phyloP scores from a whole-genome alignment of 2,797 vertebrate genomes.

The Crax fasciolata region DNA sequence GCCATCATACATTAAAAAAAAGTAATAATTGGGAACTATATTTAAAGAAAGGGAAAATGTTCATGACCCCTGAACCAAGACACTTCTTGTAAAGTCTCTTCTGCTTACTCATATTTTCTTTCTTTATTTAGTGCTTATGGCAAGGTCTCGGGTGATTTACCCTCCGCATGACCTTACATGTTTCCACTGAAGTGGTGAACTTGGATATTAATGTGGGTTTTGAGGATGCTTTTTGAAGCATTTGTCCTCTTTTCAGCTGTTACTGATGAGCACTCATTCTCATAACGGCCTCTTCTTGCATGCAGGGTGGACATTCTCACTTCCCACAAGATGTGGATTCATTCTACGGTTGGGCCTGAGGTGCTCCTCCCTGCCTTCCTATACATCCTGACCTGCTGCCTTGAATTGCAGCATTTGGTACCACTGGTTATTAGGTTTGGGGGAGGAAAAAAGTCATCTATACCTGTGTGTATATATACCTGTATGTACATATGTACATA shows the following conservation, averaged over 20 bases:
- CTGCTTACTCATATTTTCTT: constrained; percentile 31
- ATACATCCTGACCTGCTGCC: not conserved
- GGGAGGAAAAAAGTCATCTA: too few species aligned
- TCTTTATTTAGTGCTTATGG: constrained; percentile 6
- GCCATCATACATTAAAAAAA: not conserved
- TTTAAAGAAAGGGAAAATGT: not conserved
- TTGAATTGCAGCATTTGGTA: not conserved
- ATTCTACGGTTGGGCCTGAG: accelerated
- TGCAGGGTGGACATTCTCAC: not conserved
- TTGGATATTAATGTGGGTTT: constrained; percentile 20
- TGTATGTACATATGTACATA: not conserved
- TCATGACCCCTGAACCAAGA: not conserved
- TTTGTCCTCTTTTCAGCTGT: constrained; percentile 31
- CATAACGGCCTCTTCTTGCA: not conserved
- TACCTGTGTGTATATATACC: not conserved
- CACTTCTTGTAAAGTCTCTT: constrained; percentile 10
- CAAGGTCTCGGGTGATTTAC: constrained; percentile 34
- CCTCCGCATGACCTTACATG: not conserved
- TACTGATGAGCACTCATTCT: not conserved
- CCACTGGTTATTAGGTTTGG: not conserved
- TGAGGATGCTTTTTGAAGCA: constrained; percentile 27
- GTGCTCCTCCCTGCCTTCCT: not conserved
- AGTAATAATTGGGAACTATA: not conserved
- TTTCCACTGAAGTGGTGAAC: constrained; percentile 22
- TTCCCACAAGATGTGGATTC: not conserved